phyloP scores from a whole-genome alignment of 2,888 invertebrate species.

The Lumbricus terrestris region DNA sequence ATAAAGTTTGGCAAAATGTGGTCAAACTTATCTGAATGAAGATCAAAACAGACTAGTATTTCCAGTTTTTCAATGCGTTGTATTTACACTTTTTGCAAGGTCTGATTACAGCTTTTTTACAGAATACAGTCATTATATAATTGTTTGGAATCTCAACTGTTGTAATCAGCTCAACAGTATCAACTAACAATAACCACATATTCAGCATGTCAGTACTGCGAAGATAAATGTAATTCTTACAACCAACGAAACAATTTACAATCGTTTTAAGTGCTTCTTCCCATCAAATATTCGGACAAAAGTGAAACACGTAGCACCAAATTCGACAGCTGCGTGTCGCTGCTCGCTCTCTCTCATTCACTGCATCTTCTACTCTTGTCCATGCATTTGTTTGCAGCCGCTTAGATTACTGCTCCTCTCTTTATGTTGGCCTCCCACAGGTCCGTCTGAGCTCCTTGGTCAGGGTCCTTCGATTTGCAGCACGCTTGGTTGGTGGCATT shows the following conservation, averaged over 20 bases:
- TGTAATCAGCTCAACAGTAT: neutral
- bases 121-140: neutral
- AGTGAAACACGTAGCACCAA: neutral
- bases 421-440: no score
- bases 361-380: no score
- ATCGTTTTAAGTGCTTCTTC: neutral
- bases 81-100: neutral
- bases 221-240: neutral
- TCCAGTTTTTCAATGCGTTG: neutral
- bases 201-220: neutral
- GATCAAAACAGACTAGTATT: neutral
- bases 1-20: neutral
- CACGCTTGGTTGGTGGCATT: no score
- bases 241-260: neutral
- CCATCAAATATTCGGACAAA: neutral
- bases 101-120: neutral
- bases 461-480: no score
- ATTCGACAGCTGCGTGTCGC: no score
- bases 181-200: conserved; percentile 3
- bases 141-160: neutral
- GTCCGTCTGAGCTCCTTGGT: no score
- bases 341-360: no score
- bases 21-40: neutral
- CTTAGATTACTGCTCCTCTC: no score
- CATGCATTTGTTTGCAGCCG: no score